Evolutionary conservation across 2,888 invertebrate genomes (phyloP), one percentile per base, ranked within the genome.

Genomic region (Eupithecia vulgata): DNA sequence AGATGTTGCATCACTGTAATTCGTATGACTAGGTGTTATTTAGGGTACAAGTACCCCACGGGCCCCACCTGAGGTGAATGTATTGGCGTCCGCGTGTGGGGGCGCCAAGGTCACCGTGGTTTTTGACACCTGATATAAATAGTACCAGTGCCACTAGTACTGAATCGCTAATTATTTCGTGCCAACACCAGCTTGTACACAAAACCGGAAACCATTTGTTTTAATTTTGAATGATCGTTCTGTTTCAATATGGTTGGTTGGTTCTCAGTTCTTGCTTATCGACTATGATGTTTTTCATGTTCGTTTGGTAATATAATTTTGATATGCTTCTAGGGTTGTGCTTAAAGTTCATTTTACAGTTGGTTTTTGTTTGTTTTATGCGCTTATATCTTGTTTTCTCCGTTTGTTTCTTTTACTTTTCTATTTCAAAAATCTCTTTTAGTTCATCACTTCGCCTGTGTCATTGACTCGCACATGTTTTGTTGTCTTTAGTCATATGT

Each of bases 21-120:
- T 74, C 68, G 76, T 77, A 76, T 80, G 79, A 75, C 78, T 76
- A 76, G 73, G 71, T 79, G 79, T 80, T 80, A 78, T 81, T 81
- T 79, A 78, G 79, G 81, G 83, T 83, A 78, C 78, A 80, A 81
- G 79, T 76, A 82, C 89, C 90, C 87, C 86, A 82, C 88, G 89
- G 92, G 92, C 92, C 93, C 88, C 91, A 90, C 90, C 91, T 89
- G 92, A 94, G 94, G 94, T 94, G 93, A 94, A 94, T 85, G 94
- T 90, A 91, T 90, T 82, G 76, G 84, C 88, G 91, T 84, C 91
- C 92, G 57, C 57, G 92, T 88, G 93, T 89, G 93, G 92, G 91
- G 93, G 93, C 92, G 90, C 84, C 94, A 94, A 94, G 94, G 94
- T 93, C 94, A 88, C 85, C 81, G 86, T 87, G 88, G 94, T 92